These are phyloP conservation scores for Enteromius radiatus DNA, from an alignment of 2,797 vertebrate species.

Conservation along the genomic window DNA sequence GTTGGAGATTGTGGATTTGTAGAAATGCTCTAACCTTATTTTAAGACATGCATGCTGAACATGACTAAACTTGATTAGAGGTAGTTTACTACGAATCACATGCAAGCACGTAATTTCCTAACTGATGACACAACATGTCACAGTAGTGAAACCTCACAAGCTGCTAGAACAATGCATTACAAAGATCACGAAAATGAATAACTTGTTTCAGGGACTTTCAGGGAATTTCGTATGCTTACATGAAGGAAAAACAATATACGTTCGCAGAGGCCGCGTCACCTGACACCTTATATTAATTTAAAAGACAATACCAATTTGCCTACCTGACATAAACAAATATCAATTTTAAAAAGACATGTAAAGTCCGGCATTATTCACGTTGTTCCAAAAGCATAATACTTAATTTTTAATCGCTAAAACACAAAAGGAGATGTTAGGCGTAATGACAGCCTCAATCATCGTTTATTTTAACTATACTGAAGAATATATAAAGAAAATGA, in stretches of 20 bases:
- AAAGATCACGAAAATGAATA: neutral
- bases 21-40: neutral
- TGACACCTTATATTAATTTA: neutral
- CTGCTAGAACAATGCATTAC: neutral
- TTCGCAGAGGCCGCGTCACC: neutral
- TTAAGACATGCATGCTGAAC: neutral
- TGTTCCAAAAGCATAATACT: neutral
- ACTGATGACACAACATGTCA: neutral
- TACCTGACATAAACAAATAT: neutral
- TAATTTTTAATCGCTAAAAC: neutral
- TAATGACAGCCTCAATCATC: neutral
- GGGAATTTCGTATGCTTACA: neutral
- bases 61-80: neutral
- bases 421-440: neutral
- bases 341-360: neutral
- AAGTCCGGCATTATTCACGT: neutral
- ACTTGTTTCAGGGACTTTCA: neutral
- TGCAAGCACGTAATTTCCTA: neutral
- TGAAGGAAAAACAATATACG: neutral
- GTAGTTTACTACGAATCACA: neutral
- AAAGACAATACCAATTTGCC: no score
- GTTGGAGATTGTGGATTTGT: neutral
- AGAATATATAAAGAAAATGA: neutral
- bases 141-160: neutral
- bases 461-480: neutral